Evolutionary conservation across 2,113 vertebrate species (phyloP).

Genomic region (Perca flavescens): DNA sequence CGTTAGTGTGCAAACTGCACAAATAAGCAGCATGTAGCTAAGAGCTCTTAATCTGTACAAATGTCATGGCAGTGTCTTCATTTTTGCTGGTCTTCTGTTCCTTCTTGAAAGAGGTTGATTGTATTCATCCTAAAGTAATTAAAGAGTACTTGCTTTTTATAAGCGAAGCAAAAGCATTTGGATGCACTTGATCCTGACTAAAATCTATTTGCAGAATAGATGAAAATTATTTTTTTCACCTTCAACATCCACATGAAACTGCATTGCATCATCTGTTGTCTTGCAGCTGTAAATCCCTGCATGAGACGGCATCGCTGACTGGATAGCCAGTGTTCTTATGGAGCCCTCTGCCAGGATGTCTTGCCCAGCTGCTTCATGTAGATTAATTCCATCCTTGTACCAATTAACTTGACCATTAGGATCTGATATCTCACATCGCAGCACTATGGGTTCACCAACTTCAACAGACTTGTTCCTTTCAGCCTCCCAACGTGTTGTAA

Average conservation of each 20-base stretch:
- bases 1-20: not conserved
- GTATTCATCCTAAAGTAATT: not conserved
- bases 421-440: conserved; percentile 75
- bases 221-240: conserved; percentile 77
- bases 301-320: conserved; percentile 67
- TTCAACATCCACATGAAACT: conserved; percentile 84
- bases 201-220: conserved; percentile 19
- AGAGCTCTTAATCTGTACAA: not conserved
- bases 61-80: not conserved
- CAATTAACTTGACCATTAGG: conserved; percentile 70
- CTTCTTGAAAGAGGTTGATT: not conserved
- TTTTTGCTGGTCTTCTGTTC: not conserved
- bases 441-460: conserved; percentile 70
- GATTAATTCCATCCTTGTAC: conserved; percentile 74
- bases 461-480: conserved; percentile 76
- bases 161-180: not conserved
- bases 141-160: not conserved
- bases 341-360: conserved; percentile 69
- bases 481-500: conserved; percentile 71
- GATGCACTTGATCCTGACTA: not conserved
- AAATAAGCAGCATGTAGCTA: not conserved
- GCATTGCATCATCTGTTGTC: conserved; percentile 74
- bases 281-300: conserved; percentile 79
- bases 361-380: conserved; percentile 65
- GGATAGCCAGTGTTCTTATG: conserved; percentile 68